Base-by-base conservation (phyloP, 1,140 invertebrate genomes). In the Hesperophylax magnus region DNA sequence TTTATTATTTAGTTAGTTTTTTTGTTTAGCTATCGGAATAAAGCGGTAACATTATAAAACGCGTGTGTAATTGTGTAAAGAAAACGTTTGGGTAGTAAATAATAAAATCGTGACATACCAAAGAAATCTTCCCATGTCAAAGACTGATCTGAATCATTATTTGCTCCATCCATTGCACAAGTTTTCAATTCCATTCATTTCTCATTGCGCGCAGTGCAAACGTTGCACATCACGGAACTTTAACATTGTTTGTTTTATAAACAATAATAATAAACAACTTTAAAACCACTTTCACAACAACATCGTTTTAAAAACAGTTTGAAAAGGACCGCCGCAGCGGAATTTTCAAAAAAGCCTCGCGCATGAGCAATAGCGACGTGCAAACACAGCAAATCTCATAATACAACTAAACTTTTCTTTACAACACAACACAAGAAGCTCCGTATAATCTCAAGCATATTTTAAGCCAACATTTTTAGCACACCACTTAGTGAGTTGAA, bases 81-180 rank as follows among this genome's bases (percentile, higher is more conserved):
- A 34, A 5, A 8, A 34, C 34, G 3, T 34, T 8, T 4, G 34
- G 3, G 27, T 31, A 31, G 6, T 31, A 31, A 56, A n/a, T n/a
- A 56, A 56, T 17, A 56, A 58, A 58, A 58, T 39, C 31, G 22
- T 61, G 65, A 89, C 88, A 78, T 82, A 90, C 89, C 89, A 84
- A 89, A 90, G 88, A 90, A 90, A 82, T 90, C 89, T 84, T 90
- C 89, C 89, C 89, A 90, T 84, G 88, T 89, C 87, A 90, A 88
- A 86, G 89, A 90, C 86, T 90, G 89, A 86, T 90, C 89, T 82
- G 89, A 90, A 85, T 90, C 89, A 84, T 86, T 88, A 85, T 86
- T 71, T 86, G 87, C 84, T 88, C 89, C 89, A 90, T 90, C 84
- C 81, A 79, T 82, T 27, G 67, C 77, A 79, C 77, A 78, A 60